Percentiles rank a stretch among this genome's conserved stretches.
phyloP scores from a whole-genome alignment of 2,797 vertebrate genomes.

The Erethizon dorsatum region DNA sequence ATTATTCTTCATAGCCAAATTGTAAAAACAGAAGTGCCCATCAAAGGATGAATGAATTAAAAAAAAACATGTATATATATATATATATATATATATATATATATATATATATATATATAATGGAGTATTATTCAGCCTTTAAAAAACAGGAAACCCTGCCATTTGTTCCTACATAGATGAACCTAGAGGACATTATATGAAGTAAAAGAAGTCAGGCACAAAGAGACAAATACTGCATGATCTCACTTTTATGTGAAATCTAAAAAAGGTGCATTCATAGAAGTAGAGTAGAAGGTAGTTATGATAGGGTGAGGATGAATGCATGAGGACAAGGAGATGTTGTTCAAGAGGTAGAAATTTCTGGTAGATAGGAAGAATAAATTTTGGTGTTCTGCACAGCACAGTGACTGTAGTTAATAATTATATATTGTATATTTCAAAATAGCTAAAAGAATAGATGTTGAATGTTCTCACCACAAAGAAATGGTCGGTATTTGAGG shows the following conservation, averaged over 20 bases:
- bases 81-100: no score
- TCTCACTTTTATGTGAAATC: not conserved
- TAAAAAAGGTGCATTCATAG: not conserved
- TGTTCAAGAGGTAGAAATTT: not conserved
- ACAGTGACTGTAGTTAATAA: not conserved
- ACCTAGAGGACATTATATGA: not conserved
- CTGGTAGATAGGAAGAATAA: not conserved
- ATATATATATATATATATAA: not conserved
- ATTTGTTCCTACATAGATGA: not conserved
- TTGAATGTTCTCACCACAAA: not conserved
- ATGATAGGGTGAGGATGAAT: no score
- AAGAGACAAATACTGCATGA: not conserved
- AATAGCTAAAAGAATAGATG: not conserved
- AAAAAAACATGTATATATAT: no score
- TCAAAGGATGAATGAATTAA: not conserved
- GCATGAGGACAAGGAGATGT: not conserved
- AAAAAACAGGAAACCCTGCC: not conserved
- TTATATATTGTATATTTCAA: not conserved
- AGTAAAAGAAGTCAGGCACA: not conserved
- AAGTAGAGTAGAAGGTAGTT: not conserved
- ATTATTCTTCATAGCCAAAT: not conserved
- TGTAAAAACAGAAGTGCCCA: not conserved
- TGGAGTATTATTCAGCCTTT: not conserved
- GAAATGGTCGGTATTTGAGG: not conserved
- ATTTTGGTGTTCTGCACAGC: not conserved